A percentile compares a stretch with the other conserved stretches of the same genome.
Evolutionary conservation across 2,888 invertebrate species (phyloP).

Genomic region (Scaptomyza parva): DNA sequence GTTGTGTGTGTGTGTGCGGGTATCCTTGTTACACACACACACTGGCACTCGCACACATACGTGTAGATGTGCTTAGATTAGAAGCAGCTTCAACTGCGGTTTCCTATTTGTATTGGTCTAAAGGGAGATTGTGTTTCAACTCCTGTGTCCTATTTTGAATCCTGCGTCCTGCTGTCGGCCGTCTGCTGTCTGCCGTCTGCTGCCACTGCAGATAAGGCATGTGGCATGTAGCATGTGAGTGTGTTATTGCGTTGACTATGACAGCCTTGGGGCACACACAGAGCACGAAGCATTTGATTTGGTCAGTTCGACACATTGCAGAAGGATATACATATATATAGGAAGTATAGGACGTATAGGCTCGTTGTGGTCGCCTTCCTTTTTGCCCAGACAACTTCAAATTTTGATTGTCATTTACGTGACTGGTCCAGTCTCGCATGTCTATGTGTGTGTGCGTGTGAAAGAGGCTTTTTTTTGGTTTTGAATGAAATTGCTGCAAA

Average conservation of each 20-base stretch:
- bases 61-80: constrained; percentile 61
- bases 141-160: constrained; percentile 9
- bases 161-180: constrained; percentile 7
- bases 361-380: constrained; percentile 39
- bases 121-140: constrained; percentile 45
- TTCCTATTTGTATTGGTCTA: constrained; percentile 68
- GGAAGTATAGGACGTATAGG: constrained; percentile 15
- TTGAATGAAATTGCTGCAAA: constrained; percentile 75
- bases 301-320: constrained; percentile 66
- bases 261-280: constrained; percentile 66
- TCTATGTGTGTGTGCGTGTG: constrained; percentile 23
- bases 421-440: constrained; percentile 49
- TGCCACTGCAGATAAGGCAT: constrained; percentile 60
- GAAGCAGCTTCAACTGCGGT: constrained; percentile 73
- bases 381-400: constrained; percentile 61
- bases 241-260: constrained; percentile 68
- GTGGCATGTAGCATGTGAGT: constrained; percentile 14
- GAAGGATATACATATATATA: not conserved
- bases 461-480: constrained; percentile 62
- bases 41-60: constrained; percentile 6
- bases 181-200: constrained; percentile 30
- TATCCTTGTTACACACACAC: constrained; percentile 59
- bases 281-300: constrained; percentile 73
- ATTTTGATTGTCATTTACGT: constrained; percentile 80
- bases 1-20: constrained; percentile 37